Conservation (phyloP, 2,797 vertebrate species). For the Aplochiton taeniatus region DNA sequence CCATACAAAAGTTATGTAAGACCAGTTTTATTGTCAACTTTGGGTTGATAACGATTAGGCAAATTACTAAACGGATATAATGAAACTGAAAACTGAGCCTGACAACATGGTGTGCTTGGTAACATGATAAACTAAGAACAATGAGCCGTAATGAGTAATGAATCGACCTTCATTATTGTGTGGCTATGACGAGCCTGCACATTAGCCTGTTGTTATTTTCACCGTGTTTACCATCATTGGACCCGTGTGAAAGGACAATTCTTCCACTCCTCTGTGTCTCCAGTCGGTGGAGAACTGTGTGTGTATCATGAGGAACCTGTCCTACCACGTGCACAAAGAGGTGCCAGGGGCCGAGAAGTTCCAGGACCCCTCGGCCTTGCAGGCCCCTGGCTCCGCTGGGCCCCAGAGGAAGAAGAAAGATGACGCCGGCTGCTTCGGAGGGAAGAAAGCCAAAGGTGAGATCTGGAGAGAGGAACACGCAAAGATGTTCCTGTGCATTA, state of each 20-base stretch:
- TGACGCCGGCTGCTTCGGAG: conserved; percentile 95
- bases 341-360: conserved; percentile 94
- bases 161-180: too few relatives aligned
- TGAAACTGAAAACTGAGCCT: too few relatives aligned
- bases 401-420: conserved; percentile 95
- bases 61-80: too few relatives aligned
- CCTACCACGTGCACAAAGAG: conserved; percentile 98
- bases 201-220: not conserved
- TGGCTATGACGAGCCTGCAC: not conserved
- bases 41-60: not conserved
- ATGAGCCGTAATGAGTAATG: too few relatives aligned
- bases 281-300: conserved; percentile 99
- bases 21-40: not conserved
- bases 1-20: too few relatives aligned
- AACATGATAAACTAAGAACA: too few relatives aligned
- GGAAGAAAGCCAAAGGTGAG: conserved; percentile 97
- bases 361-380: conserved; percentile 81
- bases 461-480: not conserved
- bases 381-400: conserved; percentile 75
- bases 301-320: conserved; percentile 98
- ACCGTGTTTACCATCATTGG: not conserved
- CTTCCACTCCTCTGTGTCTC: not conserved
- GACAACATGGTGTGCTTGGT: too few relatives aligned
- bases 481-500: too few relatives aligned
- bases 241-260: not conserved